phyloP scores from a whole-genome alignment of 2,888 invertebrate species.

The Druceiella hillmani region DNA sequence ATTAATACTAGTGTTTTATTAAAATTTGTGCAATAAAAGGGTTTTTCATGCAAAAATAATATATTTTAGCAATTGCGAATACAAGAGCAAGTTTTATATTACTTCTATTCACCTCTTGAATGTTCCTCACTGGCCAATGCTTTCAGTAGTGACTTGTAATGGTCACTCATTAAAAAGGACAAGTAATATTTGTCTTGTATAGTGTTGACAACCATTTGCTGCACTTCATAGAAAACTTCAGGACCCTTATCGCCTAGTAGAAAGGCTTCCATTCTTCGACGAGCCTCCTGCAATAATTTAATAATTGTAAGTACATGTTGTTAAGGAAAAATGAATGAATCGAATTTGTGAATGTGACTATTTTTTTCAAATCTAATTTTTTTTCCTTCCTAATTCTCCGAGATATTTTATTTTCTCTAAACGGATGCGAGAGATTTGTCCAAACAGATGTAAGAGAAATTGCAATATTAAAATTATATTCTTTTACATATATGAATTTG shows the following conservation, averaged over 20 bases:
- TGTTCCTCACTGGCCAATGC: conserved; percentile 61
- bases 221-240: conserved; percentile 83
- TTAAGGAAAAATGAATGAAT: background rate
- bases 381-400: too few species aligned
- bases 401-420: too few species aligned
- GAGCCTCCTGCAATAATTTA: conserved; percentile 56
- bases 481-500: too few species aligned
- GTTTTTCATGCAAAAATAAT: too few species aligned
- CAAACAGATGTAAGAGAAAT: too few species aligned
- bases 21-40: too few species aligned
- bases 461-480: too few species aligned
- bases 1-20: too few species aligned
- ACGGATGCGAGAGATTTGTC: too few species aligned
- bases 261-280: conserved; percentile 84
- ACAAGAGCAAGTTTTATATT: conserved; percentile 13
- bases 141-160: conserved; percentile 68
- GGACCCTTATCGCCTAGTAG: conserved; percentile 82
- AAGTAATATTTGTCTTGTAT: conserved; percentile 86
- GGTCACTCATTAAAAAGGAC: conserved; percentile 80
- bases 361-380: too few species aligned
- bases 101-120: conserved; percentile 51
- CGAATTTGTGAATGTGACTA: background rate
- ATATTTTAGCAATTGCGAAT: too few species aligned
- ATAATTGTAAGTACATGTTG: background rate
- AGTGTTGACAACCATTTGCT: conserved; percentile 70